Evolutionary conservation across 2,888 invertebrate genomes (phyloP), one percentile per base, ranked within the genome.

Genomic region (Phytoseiulus persimilis): DNA sequence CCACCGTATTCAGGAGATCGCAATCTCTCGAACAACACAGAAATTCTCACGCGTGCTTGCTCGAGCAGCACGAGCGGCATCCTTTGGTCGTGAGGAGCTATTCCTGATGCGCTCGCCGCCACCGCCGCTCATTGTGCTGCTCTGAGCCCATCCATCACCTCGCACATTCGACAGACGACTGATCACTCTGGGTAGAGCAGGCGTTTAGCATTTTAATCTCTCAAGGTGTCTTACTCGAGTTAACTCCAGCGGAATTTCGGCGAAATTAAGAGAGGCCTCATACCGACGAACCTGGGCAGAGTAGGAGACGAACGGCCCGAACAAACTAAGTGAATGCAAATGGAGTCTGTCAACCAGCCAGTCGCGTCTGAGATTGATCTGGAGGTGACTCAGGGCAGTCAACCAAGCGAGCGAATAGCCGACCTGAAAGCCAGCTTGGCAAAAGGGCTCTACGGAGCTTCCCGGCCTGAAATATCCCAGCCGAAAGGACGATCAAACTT

Each of bases 1-100:
- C 87, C 45, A 87, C n/a, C 87, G 31, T n/a, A 87, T 45, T 32
- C 87, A 31, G 33, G 87, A 45, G 84, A 84, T 87, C n/a, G 65
- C 28, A 65, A 65, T 65, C 65, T 65, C 65, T 18, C 18, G 9
- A 65, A 65, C 14, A 65, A 28, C 65, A 65, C 2, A 65, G 65
- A 11, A 14, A 1, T 65, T 28, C 14, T 14, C 65, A 28, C 5
- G 65, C 65, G 65, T 28, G 28, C 65, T 65, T 18, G 1, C 65
- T 28, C 65, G 23, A 65, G 65, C 65, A 23, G 65, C 65, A 65
- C 65, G 23, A 65, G 65, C 65, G 65, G 65, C 65, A 65, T 65
- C 18, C 18, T 65, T 65, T 23, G 14, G 65, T 23, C 65, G 65
- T 23, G 9, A 65, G 23, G 23, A 28, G 65, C 28, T 6, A 65